A percentile compares a stretch with the other conserved stretches of the same genome.
Conservation (phyloP, 1,140 invertebrate genomes). For the Gonatopus flavifemur region DNA sequence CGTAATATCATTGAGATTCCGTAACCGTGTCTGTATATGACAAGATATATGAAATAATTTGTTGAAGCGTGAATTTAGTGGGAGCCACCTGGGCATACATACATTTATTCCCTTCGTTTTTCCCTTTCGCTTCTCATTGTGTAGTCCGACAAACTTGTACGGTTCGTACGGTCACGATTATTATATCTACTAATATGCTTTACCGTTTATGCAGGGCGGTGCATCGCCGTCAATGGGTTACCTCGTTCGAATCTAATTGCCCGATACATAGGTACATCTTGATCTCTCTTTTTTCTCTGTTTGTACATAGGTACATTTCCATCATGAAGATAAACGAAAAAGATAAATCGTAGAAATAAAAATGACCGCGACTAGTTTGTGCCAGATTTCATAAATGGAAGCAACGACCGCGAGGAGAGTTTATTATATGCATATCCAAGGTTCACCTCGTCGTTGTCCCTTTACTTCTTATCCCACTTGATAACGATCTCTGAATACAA, state of each 20-base stretch:
- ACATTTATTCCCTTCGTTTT: slow-evolving; percentile 12
- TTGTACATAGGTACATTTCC: no score
- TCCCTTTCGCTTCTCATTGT: slow-evolving; percentile 21
- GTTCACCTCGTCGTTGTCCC: no score
- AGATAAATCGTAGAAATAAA: no score
- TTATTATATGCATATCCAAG: neutral
- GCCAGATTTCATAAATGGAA: no score
- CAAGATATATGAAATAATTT: slow-evolving; percentile 46
- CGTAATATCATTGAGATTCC: neutral
- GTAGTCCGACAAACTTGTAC: slow-evolving; percentile 34
- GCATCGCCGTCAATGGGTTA: slow-evolving; percentile 41
- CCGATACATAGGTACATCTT: neutral
- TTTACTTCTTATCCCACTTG: no score
- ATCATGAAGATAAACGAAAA: no score
- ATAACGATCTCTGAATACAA: no score
- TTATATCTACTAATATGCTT: slow-evolving; percentile 26
- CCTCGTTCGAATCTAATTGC: slow-evolving; percentile 40
- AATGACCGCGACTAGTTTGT: no score
- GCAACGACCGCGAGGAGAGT: slow-evolving; percentile 8
- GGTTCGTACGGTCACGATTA: slow-evolving; percentile 21
- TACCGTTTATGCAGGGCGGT: slow-evolving; percentile 26
- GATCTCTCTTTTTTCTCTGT: neutral
- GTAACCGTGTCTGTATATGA: neutral
- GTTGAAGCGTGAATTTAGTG: slow-evolving; percentile 31
- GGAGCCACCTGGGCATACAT: slow-evolving; percentile 43